Base-by-base conservation (phyloP, 2,888 invertebrate species). In the Euplagia quadripunctaria region DNA sequence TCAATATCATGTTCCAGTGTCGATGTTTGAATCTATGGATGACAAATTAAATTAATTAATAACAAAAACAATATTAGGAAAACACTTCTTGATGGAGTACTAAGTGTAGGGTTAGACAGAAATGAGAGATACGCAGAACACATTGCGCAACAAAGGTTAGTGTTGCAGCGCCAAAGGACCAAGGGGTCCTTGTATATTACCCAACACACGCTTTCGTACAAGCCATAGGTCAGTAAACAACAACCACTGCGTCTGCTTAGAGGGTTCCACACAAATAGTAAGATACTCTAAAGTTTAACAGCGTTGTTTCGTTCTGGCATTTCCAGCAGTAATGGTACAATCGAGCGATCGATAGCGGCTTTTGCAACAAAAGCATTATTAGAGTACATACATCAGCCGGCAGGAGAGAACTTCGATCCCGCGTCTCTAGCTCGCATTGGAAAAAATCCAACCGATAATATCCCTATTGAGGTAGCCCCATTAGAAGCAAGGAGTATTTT, bases 1-100 rank as follows among this genome's bases (percentile, higher is more conserved):
- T 91, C 11, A 94, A 64, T 76, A 94, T 94, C 88, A 93, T 91
- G 68, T 89, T 91, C 95, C 95, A 95, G 49, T 87, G 88, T 0
- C 94, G 91, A 73, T 94, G 93, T 82, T 90, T 92, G 74, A 84
- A 92, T 79, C 95, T 95, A 79, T n/a, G 43, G 66, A 72, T 16
- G 17, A 42, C 9, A n/a, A 42, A 55, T 20, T 9, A 4, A 42
- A 20, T 14, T 42, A 42, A 5, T 1, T 14, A 46, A 8, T 16
- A 66, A 20, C 6, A 46, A 65, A 51, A 49, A 17, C 14, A 58
- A 31, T 31, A 2, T 31, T 12, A 20, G 6, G n/a, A 58, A 20
- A n/a, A n/a, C 1, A 20, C 8, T 9, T 20, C 11, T 9, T 4
- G 4, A n/a, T 9, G 20, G 55, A 58, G n/a, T 11, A 4, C 4